Evolutionary conservation across 2,113 vertebrate genomes (phyloP).

Genomic region (Fulica atra): DNA sequence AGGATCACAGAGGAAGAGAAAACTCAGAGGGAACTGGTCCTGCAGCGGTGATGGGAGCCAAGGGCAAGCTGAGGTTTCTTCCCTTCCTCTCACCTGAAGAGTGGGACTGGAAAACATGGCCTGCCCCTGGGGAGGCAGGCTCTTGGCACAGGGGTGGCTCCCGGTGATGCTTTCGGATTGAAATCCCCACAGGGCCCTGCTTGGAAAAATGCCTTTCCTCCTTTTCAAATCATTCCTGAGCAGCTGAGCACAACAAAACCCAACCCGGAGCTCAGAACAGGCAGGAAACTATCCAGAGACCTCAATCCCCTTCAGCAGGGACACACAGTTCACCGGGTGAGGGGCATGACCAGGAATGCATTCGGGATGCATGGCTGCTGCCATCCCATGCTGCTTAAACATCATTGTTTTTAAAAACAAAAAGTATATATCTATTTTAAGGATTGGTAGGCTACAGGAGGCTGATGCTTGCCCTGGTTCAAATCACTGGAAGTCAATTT

Average conservation of each 20-base stretch:
- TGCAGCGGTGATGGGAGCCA: neutral
- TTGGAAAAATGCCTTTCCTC: neutral
- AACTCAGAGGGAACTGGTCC: neutral
- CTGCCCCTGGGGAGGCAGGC: neutral
- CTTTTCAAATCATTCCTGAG: neutral
- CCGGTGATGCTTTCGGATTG: neutral
- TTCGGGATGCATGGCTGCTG: neutral
- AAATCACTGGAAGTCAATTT: neutral
- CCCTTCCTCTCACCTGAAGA: neutral
- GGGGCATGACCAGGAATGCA: neutral
- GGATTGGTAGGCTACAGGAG: fast-evolving
- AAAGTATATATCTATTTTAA: neutral
- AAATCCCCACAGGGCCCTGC: neutral
- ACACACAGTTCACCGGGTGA: fast-evolving
- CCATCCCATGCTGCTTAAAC: neutral
- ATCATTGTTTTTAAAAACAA: fast-evolving
- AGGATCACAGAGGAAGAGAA: neutral
- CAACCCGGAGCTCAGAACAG: fast-evolving
- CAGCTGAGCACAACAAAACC: fast-evolving
- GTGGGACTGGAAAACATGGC: neutral
- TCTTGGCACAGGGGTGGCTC: neutral
- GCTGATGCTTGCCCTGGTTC: neutral
- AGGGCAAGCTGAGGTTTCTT: neutral
- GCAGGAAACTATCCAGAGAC: neutral
- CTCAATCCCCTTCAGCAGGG: neutral